Conservation (phyloP, 2,888 invertebrate species). For the Antheraea assamensis region DNA sequence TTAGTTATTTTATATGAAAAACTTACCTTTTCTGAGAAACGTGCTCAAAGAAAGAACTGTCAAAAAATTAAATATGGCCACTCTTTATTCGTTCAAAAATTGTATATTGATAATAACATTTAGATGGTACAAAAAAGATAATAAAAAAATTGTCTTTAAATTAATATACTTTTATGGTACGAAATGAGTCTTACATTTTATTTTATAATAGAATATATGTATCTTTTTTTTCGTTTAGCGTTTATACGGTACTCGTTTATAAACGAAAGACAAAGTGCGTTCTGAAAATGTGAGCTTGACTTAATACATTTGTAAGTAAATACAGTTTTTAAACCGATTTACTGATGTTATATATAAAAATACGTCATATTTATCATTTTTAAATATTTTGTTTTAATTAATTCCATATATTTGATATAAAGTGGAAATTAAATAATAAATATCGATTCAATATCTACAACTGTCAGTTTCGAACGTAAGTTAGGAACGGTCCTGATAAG, state of each 20-base stretch:
- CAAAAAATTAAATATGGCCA: constrained; percentile 46
- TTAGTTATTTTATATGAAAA: neutral
- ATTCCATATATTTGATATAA: neutral
- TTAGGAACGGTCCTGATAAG: constrained; percentile 51
- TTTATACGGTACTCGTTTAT: neutral
- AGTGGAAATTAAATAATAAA: neutral
- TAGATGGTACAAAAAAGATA: neutral
- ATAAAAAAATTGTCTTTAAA: too few relatives aligned
- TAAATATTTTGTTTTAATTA: neutral
- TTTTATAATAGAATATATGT: neutral
- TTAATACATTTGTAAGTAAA: too few relatives aligned
- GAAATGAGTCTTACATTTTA: neutral
- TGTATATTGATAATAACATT: neutral
- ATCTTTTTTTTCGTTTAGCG: neutral
- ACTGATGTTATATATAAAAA: neutral
- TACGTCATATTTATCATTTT: neutral
- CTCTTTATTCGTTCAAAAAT: constrained; percentile 27
- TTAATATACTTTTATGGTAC: too few relatives aligned
- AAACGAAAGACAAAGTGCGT: neutral
- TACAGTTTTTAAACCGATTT: neutral
- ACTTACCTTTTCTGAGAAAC: constrained; percentile 62
- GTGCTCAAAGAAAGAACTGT: constrained; percentile 62
- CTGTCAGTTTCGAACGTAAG: neutral
- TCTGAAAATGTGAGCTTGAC: neutral
- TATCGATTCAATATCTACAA: neutral